A percentile compares a stretch with the other conserved stretches of the same genome.
Evolutionary conservation across 92 coral and sea anemone genomes (phyloP).

Genomic region (Zoanthus sansibaricus): DNA sequence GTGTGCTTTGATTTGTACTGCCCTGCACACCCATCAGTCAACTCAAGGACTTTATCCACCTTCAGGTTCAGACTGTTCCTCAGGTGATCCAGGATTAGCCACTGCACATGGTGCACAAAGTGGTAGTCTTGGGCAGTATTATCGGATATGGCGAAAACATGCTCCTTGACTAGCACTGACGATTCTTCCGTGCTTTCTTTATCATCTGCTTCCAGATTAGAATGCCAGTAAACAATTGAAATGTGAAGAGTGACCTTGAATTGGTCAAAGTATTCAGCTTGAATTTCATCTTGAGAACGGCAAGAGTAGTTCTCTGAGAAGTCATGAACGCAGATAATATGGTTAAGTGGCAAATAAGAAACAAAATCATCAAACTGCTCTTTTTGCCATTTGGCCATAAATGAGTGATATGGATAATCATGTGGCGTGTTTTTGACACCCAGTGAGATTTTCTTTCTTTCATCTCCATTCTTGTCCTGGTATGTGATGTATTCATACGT

Average conservation of each 20-base stretch:
- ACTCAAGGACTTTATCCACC: too few species aligned
- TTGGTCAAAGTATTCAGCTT: background rate
- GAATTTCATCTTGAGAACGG: background rate
- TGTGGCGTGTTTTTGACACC: background rate
- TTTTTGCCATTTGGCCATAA: background rate
- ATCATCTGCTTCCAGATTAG: background rate
- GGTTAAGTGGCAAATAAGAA: background rate
- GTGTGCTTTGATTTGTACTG: conserved; percentile 12
- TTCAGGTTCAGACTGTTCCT: too few species aligned
- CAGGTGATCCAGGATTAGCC: too few species aligned
- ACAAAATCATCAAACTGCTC: background rate
- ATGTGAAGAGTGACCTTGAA: background rate
- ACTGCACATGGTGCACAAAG: too few species aligned
- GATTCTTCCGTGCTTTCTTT: background rate
- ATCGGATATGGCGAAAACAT: too few species aligned
- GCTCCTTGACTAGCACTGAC: too few species aligned
- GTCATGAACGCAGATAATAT: background rate
- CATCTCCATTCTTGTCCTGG: background rate
- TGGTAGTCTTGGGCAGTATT: too few species aligned
- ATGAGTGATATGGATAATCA: background rate
- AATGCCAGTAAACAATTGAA: background rate
- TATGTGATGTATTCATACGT: background rate
- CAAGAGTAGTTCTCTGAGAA: background rate
- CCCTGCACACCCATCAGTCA: background rate
- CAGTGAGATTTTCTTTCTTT: background rate